These are phyloP conservation scores for Latrodectus hesperus DNA, from an alignment of 2,888 invertebrate genomes.

Conservation along the genomic window DNA sequence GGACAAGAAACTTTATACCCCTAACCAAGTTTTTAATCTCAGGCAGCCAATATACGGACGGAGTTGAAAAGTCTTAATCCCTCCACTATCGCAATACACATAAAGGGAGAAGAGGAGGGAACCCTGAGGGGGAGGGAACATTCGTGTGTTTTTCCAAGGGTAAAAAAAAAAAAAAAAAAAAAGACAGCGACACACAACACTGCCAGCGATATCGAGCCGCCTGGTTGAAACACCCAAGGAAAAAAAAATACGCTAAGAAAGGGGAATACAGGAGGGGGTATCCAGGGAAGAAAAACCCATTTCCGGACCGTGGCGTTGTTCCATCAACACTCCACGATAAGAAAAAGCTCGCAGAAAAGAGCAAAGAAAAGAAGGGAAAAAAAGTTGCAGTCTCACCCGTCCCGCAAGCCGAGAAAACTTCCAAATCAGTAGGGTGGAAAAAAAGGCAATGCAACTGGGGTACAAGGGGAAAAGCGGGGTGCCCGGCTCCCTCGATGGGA, in stretches of 20 bases:
- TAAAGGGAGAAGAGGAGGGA: slow-evolving; percentile 13
- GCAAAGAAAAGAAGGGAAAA: slow-evolving; percentile 18
- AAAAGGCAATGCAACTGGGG: slow-evolving; percentile 25
- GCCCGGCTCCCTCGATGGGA: slow-evolving; percentile 9
- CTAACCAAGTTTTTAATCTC: background rate
- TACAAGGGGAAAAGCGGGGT: slow-evolving; percentile 24
- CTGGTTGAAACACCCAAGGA: slow-evolving; percentile 32
- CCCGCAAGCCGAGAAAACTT: slow-evolving; percentile 18
- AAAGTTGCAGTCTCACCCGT: slow-evolving; percentile 14
- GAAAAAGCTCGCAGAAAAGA: slow-evolving; percentile 35
- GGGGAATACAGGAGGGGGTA: slow-evolving; percentile 17
- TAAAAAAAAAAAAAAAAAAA: slow-evolving; percentile 7
- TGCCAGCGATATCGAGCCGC: slow-evolving; percentile 46
- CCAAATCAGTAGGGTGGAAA: slow-evolving; percentile 52
- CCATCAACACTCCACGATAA: slow-evolving; percentile 56
- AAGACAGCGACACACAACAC: slow-evolving; percentile 36
- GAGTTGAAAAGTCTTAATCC: background rate
- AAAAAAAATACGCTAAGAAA: slow-evolving; percentile 20
- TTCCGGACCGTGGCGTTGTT: slow-evolving; percentile 64
- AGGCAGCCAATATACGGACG: background rate
- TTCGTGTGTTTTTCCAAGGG: slow-evolving; percentile 45
- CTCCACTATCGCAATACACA: slow-evolving; percentile 43
- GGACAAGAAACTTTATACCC: background rate
- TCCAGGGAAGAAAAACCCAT: slow-evolving; percentile 56
- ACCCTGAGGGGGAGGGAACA: slow-evolving; percentile 8